A percentile compares a stretch with the other conserved stretches of the same genome.
Conservation (phyloP, 2,888 invertebrate genomes). For the Pycnomerus fuliginosus region DNA sequence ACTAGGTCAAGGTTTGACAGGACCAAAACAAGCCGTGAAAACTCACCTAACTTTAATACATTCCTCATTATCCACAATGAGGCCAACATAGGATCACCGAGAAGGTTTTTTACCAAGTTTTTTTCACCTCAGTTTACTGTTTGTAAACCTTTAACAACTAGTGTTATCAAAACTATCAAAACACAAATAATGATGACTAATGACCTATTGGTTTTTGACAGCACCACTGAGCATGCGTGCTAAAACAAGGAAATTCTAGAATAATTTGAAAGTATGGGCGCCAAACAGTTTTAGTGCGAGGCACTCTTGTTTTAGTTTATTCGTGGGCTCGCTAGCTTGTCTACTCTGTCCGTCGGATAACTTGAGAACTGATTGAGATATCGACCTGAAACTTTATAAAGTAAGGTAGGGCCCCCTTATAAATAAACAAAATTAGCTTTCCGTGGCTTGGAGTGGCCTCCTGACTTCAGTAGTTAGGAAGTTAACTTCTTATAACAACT, state of each 20-base stretch:
- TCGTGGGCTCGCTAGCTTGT: too few species aligned
- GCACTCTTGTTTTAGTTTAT: too few species aligned
- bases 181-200: slow-evolving; percentile 42
- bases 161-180: slow-evolving; percentile 32
- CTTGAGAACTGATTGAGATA: too few species aligned
- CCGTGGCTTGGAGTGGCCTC: too few species aligned
- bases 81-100: neutral
- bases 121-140: slow-evolving; percentile 1
- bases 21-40: slow-evolving; percentile 22
- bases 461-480: too few species aligned
- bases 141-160: slow-evolving; percentile 6
- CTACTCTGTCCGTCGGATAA: too few species aligned
- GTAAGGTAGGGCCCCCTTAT: too few species aligned
- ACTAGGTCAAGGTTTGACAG: slow-evolving; percentile 36
- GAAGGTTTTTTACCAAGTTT: slow-evolving; percentile 5
- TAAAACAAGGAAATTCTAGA: slow-evolving; percentile 15
- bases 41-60: slow-evolving; percentile 15
- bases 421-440: too few species aligned
- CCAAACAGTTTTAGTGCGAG: too few species aligned
- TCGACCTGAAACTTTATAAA: too few species aligned
- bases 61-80: slow-evolving; percentile 18
- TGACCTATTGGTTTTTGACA: slow-evolving; percentile 19
- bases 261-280: too few species aligned
- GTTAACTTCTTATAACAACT: too few species aligned
- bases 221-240: slow-evolving; percentile 9